These are phyloP conservation scores for Salticus scenicus DNA, from an alignment of 2,888 invertebrate genomes.

Conservation along the genomic window DNA sequence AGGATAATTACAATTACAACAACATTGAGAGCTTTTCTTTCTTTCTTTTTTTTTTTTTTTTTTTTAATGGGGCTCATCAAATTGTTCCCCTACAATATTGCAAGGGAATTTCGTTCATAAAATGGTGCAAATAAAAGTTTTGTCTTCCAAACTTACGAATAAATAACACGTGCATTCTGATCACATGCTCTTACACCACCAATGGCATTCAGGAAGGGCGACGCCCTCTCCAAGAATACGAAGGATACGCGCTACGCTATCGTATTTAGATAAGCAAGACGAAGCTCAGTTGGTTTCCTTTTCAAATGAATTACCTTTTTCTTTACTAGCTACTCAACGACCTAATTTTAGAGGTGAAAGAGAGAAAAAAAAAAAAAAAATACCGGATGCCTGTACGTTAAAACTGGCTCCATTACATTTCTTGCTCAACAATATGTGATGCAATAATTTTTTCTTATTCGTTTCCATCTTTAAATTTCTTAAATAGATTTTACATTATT, in stretches of 20 bases:
- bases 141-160: neutral
- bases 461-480: too few relatives aligned
- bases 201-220: neutral
- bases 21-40: too few relatives aligned
- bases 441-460: too few relatives aligned
- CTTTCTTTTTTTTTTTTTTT: too few relatives aligned
- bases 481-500: too few relatives aligned
- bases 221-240: neutral
- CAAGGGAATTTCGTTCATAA: neutral
- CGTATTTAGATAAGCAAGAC: neutral
- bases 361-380: too few relatives aligned
- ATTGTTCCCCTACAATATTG: too few relatives aligned
- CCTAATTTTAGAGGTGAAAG: neutral
- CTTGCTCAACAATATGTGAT: too few relatives aligned
- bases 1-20: too few relatives aligned
- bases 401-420: too few relatives aligned
- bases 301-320: neutral
- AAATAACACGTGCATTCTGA: neutral
- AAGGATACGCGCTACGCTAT: neutral
- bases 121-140: neutral
- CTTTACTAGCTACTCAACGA: neutral
- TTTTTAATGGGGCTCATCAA: too few relatives aligned
- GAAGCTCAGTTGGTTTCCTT: neutral
- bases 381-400: too few relatives aligned
- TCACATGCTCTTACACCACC: neutral